Percentiles rank a stretch among this genome's conserved stretches.
Conservation (phyloP, 2,797 vertebrate species). For the Oreochromis grahami region DNA sequence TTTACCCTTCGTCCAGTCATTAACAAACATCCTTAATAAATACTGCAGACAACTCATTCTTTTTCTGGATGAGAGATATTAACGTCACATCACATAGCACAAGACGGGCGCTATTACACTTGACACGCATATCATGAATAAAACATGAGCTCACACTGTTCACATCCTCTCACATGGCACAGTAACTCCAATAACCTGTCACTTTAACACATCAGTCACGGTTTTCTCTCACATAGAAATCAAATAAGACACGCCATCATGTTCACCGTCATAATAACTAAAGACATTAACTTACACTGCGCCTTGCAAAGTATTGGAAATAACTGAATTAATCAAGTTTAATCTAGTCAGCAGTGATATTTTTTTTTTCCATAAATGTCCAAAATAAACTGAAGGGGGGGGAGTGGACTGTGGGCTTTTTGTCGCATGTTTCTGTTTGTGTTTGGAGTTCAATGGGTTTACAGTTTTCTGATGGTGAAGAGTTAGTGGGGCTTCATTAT, state of each 20-base stretch:
- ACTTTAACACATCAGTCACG: constrained; percentile 12
- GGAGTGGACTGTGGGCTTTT: background rate
- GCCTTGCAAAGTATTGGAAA: background rate
- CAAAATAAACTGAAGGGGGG: background rate
- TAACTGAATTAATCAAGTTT: background rate
- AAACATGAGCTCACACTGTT: background rate
- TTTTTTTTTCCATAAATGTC: background rate
- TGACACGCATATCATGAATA: constrained; percentile 19
- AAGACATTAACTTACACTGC: constrained; percentile 9
- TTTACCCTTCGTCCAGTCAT: background rate
- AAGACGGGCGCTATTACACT: background rate
- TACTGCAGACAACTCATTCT: background rate
- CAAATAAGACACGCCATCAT: constrained; percentile 18
- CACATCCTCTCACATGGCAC: constrained; percentile 20
- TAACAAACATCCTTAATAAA: background rate
- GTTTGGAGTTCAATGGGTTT: background rate
- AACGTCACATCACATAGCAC: background rate
- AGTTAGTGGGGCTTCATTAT: background rate
- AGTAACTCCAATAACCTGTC: background rate
- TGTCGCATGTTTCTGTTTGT: background rate
- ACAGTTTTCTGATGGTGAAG: background rate
- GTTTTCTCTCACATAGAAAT: constrained; percentile 19
- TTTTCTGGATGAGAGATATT: background rate
- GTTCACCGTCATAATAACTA: constrained; percentile 30
- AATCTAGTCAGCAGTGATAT: background rate